Conservation (phyloP, 2,113 vertebrate species). For the Egretta garzetta region DNA sequence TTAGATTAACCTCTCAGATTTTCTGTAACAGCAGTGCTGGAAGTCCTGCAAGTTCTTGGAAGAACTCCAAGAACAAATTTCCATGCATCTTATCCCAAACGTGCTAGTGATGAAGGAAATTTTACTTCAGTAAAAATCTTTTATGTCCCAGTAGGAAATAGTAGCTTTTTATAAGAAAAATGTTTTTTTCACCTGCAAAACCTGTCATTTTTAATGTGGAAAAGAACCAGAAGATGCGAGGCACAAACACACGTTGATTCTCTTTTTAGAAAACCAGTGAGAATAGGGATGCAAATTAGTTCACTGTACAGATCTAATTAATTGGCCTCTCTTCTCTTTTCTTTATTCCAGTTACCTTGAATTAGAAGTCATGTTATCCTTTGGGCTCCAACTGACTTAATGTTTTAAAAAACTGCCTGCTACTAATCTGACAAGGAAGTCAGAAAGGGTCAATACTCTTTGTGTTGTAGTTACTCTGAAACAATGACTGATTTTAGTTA, state of each 20-base stretch:
- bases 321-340: slow-evolving; percentile 35
- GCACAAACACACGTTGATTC: slow-evolving; percentile 26
- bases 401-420: slow-evolving; percentile 7
- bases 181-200: background rate
- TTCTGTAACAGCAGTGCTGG: background rate
- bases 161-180: slow-evolving; percentile 29
- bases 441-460: background rate
- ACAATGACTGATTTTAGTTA: slow-evolving; percentile 40
- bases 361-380: slow-evolving; percentile 68
- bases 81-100: background rate
- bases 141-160: slow-evolving; percentile 7
- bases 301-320: slow-evolving; percentile 63
- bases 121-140: slow-evolving; percentile 24
- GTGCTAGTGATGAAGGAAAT: background rate
- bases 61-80: slow-evolving; percentile 36
- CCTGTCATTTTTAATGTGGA: slow-evolving; percentile 20
- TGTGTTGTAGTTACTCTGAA: background rate
- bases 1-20: background rate
- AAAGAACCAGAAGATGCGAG: slow-evolving; percentile 34
- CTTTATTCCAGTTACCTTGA: slow-evolving; percentile 66
- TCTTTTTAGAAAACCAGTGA: slow-evolving; percentile 68
- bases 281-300: slow-evolving; percentile 71
- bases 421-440: slow-evolving; percentile 23
- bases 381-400: slow-evolving; percentile 48
- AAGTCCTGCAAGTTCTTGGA: slow-evolving; percentile 33